phyloP scores from a whole-genome alignment of 2,888 invertebrate species.

The Trissolcus japonicus region DNA sequence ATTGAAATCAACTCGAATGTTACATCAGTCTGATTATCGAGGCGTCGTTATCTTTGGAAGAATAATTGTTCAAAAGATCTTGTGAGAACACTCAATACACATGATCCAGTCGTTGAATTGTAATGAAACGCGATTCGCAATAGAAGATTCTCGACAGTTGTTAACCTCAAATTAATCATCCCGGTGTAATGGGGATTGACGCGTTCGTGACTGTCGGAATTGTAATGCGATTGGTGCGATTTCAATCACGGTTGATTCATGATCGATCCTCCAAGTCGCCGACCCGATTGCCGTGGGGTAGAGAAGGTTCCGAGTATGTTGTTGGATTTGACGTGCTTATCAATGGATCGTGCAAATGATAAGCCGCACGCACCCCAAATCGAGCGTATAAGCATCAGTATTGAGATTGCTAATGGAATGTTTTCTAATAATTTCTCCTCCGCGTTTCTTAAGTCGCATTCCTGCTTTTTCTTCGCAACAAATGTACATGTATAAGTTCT shows the following conservation, averaged over 20 bases:
- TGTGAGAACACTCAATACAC: no score
- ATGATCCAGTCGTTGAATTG: no score
- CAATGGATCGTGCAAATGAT: constrained; percentile 72
- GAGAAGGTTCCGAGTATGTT: constrained; percentile 59
- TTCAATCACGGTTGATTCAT: constrained; percentile 66
- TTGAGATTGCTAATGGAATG: constrained; percentile 61
- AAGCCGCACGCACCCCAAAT: constrained; percentile 70
- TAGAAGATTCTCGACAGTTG: not conserved
- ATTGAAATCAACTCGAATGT: no score
- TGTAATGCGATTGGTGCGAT: constrained; percentile 58
- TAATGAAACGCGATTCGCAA: not conserved
- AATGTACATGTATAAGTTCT: no score
- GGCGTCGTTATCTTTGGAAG: no score
- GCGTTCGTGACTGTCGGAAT: constrained; percentile 55
- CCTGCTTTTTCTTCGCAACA: not conserved
- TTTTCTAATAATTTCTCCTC: constrained; percentile 36
- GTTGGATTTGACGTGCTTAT: constrained; percentile 72
- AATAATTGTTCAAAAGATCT: no score
- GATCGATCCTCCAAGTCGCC: constrained; percentile 65
- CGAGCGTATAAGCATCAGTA: constrained; percentile 65
- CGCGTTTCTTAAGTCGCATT: not conserved
- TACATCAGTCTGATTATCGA: no score
- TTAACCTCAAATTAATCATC: constrained; percentile 27
- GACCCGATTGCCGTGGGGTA: constrained; percentile 59
- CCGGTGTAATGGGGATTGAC: constrained; percentile 15